These are phyloP conservation scores for Monodelphis domestica DNA, from an alignment of 2,797 vertebrate genomes.

Conservation along the genomic window DNA sequence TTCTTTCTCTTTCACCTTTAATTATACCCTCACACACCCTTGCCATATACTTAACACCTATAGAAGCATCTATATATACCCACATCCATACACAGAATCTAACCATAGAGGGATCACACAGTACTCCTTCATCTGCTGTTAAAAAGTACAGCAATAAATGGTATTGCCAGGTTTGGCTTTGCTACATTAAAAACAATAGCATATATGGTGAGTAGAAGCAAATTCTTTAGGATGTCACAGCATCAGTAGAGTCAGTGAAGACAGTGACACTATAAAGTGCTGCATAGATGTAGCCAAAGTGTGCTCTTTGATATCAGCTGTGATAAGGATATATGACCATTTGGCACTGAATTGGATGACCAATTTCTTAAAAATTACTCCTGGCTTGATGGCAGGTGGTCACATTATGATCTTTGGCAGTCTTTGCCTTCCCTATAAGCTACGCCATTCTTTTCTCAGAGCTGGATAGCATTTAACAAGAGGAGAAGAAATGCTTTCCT, in stretches of 20 bases:
- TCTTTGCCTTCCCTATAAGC: neutral
- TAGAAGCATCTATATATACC: neutral
- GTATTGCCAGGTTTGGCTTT: neutral
- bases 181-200: neutral
- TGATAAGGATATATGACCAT: neutral
- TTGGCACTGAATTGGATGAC: conserved; percentile 29
- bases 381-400: conserved; percentile 32
- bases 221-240: neutral
- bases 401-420: conserved; percentile 53
- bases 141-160: neutral
- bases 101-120: neutral
- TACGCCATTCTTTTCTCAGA: conserved; percentile 49
- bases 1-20: neutral
- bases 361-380: conserved; percentile 26
- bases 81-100: neutral
- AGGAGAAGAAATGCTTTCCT: conserved; percentile 61
- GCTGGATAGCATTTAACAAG: conserved; percentile 43
- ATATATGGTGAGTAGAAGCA: conserved; percentile 5
- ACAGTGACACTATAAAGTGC: neutral
- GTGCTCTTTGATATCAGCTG: neutral
- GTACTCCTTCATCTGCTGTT: neutral
- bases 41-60: neutral
- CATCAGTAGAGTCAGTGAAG: neutral
- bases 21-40: neutral
- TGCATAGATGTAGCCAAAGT: neutral